Evolutionary conservation across 2,797 vertebrate species (phyloP), one percentile per base, ranked within the genome.

Genomic region (Falco berigora): DNA sequence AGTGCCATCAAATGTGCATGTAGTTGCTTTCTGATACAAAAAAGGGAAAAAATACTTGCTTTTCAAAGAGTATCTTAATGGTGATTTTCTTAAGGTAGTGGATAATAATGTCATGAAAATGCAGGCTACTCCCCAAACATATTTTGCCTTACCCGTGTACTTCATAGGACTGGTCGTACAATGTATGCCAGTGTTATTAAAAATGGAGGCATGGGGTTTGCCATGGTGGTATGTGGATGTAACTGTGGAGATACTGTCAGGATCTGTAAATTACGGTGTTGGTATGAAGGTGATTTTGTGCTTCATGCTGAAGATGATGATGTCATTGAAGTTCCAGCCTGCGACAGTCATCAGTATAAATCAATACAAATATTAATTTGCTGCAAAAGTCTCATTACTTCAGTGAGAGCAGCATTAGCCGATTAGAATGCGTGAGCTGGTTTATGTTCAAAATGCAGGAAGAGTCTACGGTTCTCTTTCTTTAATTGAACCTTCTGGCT

Each of bases 401-500:
- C 46, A 44, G 72, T 55, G 52, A 86, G 55, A 81, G 76, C 66
- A 42, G 62, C 4, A 3, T 69, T 93, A 76, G 42, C 79, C 92
- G 80, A 90, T 96, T 88, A 67, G 91, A 85, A 94, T 93, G 93
- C 86, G 90, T 88, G 74, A 79, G 77, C 18, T 3, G 5, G 42
- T 88, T 92, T 88, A 44, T 90, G 77, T 92, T 95, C 9, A 6
- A 93, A 92, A 83, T 85, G 80, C 69, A 61, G 90, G 83, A 78
- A 85, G 66, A 27, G 28, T 93, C 90, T 93, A 14, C 3, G 4
- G 79, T 88, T 89, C 88, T 88, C 86, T 84, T 92, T 92, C 53
- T 94, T 80, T 92, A 95, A 93, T 96, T 96, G 94, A 95, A 96
- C 90, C 93, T 92, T 79, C 93, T 95, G 94, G 88, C 90, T 96